Evolutionary conservation across 1,140 invertebrate species (phyloP).

Genomic region (Drosophila mauritiana): DNA sequence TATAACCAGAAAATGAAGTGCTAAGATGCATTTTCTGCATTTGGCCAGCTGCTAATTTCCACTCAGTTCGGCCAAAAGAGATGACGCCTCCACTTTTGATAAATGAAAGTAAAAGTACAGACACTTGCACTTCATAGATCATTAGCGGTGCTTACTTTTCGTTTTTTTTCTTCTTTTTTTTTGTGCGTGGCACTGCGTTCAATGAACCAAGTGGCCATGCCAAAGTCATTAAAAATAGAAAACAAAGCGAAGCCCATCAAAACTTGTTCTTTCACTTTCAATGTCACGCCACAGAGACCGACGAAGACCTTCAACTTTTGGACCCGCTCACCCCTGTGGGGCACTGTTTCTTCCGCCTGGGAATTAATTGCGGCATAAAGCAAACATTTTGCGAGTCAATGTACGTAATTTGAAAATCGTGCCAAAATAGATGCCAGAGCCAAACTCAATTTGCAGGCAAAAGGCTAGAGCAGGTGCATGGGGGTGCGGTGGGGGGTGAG

Average conservation of each 20-base stretch:
- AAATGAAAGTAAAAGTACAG: constrained; percentile 82
- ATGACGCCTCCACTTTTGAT: constrained; percentile 79
- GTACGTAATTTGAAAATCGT: constrained; percentile 83
- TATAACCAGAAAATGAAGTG: constrained; percentile 63
- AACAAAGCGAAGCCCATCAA: constrained; percentile 46
- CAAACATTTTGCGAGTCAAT: constrained; percentile 83
- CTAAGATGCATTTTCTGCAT: constrained; percentile 61
- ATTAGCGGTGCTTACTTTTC: constrained; percentile 63
- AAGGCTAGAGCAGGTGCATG: constrained; percentile 55
- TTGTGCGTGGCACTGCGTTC: constrained; percentile 51
- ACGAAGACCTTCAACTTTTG: constrained; percentile 77
- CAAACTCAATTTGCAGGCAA: constrained; percentile 32
- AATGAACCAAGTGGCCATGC: constrained; percentile 68
- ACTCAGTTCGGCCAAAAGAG: constrained; percentile 26
- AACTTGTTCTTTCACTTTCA: constrained; percentile 83
- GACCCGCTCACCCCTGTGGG: constrained; percentile 31
- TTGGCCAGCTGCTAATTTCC: constrained; percentile 64
- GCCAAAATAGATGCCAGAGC: constrained; percentile 73
- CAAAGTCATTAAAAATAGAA: constrained; percentile 79
- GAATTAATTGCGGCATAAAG: constrained; percentile 83
- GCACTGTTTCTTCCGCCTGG: constrained; percentile 71
- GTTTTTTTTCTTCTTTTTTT: constrained; percentile 3
- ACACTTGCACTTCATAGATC: constrained; percentile 76
- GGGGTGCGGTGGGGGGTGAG: background rate
- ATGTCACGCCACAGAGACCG: constrained; percentile 66